Conservation (phyloP, 2,113 vertebrate genomes). For the Petromus typicus region DNA sequence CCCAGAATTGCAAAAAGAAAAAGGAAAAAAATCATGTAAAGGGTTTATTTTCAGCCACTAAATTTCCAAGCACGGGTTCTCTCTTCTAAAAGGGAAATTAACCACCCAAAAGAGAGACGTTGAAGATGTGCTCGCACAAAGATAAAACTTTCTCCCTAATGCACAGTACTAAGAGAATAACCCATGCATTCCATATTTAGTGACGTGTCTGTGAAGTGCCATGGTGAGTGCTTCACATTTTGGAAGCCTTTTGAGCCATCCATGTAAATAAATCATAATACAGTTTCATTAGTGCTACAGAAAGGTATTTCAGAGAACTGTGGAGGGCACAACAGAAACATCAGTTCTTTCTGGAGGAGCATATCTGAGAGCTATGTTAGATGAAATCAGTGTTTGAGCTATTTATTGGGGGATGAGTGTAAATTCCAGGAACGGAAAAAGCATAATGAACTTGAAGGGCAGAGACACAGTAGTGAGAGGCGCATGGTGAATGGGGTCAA, state of each 20-base stretch:
- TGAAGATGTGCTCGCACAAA: background rate
- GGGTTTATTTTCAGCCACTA: background rate
- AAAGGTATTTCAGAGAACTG: background rate
- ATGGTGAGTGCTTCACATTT: background rate
- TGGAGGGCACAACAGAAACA: background rate
- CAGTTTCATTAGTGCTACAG: background rate
- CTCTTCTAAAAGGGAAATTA: constrained; percentile 10
- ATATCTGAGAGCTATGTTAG: background rate
- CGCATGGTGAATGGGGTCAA: background rate
- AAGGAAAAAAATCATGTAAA: background rate
- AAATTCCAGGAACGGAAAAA: background rate
- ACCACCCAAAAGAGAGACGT: background rate
- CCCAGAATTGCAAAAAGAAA: too few relatives aligned
- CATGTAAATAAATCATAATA: constrained; percentile 10
- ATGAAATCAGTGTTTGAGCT: constrained; percentile 5
- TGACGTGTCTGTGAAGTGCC: background rate
- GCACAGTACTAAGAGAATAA: background rate
- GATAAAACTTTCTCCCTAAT: constrained; percentile 31
- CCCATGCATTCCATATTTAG: constrained; percentile 10
- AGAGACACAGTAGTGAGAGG: background rate
- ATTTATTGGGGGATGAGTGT: background rate
- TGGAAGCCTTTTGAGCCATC: background rate
- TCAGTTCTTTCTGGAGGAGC: background rate
- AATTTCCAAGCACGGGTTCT: background rate
- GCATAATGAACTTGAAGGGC: background rate